Conservation (phyloP, 1,140 invertebrate species). For the Danaus plexippus region DNA sequence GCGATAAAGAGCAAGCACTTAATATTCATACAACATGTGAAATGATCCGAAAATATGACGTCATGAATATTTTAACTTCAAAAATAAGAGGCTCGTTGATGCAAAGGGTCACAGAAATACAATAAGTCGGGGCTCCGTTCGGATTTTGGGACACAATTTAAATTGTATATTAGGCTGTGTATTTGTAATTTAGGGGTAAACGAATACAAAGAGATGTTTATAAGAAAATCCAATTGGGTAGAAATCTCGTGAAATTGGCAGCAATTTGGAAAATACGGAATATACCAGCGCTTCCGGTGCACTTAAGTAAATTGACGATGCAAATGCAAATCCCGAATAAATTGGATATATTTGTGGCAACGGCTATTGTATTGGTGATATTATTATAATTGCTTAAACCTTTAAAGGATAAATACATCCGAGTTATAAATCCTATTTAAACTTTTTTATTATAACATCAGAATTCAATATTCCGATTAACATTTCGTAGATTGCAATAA, state of each 20-base stretch:
- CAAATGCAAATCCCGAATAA: constrained; percentile 14
- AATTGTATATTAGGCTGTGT: constrained; percentile 46
- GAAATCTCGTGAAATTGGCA: constrained; percentile 12
- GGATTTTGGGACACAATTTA: constrained; percentile 46
- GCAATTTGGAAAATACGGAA: constrained; percentile 9
- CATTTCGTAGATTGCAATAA: too few relatives aligned
- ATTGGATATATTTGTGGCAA: constrained; percentile 1
- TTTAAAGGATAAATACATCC: too few relatives aligned
- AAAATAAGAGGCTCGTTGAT: constrained; percentile 25
- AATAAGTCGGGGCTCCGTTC: constrained; percentile 27
- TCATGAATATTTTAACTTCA: too few relatives aligned
- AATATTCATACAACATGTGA: too few relatives aligned
- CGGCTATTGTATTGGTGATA: too few relatives aligned
- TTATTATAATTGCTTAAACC: too few relatives aligned
- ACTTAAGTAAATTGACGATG: neutral
- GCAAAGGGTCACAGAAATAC: constrained; percentile 25
- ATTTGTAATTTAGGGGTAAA: constrained; percentile 21
- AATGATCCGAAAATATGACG: too few relatives aligned
- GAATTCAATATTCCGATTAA: too few relatives aligned
- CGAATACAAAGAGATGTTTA: constrained; percentile 17
- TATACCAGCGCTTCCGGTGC: neutral
- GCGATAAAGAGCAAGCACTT: too few relatives aligned
- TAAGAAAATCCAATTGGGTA: constrained; percentile 17
- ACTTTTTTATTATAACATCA: too few relatives aligned
- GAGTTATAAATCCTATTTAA: too few relatives aligned